Base-by-base conservation (phyloP, 2,797 vertebrate genomes). In the Enoplosus armatus region DNA sequence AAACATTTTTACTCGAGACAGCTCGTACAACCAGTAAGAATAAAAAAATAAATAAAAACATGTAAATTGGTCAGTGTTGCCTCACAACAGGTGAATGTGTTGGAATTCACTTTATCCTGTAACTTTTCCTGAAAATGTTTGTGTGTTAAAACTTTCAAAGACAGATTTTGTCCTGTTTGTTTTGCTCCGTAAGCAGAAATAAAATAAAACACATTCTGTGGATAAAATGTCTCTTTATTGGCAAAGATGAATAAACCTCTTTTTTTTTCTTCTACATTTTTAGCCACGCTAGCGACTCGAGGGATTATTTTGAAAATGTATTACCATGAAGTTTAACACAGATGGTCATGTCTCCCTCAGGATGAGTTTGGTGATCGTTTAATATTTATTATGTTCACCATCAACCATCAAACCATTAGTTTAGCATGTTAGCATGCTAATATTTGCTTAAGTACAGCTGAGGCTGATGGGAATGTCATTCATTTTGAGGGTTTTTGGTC, bases 141-240 rank as follows among this genome's bases (percentile, higher is more conserved):
- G 15, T 26, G 35, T 61, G 6, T 48, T 16, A 26, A 37, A 53
- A 29, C 5, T 15, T 35, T 27, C 16, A 45, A 51, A 24, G 12
- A 39, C 24, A 3, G 20, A 72, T 22, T 27, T 47, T 58, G n/a
- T 55, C 11, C 9, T 33, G 20, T 45, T 35, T 55, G 16, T 24
- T 45, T 56, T 55, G 6, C 18, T 24, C 0, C 70, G n/a, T 53
- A 37, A 43, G 7, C 16, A 20, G 18, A 3, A 50, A 35, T 14
- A 48, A 60, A 60, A 72, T 65, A 61, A 75, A 73, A 27, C 9
- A 27, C 20, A 54, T 59, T 29, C 14, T 53, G 26, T 62, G 18
- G 48, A 51, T 29, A 45, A 61, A 58, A n/a, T 29, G 29, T 47
- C 5, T 70, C 22, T 56, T 47, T 47, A 48, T n/a, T 58, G 5